Evolutionary conservation across 1,140 invertebrate genomes (phyloP), one percentile per base, ranked within the genome.

Genomic region (Dendrolimus kikuchii): DNA sequence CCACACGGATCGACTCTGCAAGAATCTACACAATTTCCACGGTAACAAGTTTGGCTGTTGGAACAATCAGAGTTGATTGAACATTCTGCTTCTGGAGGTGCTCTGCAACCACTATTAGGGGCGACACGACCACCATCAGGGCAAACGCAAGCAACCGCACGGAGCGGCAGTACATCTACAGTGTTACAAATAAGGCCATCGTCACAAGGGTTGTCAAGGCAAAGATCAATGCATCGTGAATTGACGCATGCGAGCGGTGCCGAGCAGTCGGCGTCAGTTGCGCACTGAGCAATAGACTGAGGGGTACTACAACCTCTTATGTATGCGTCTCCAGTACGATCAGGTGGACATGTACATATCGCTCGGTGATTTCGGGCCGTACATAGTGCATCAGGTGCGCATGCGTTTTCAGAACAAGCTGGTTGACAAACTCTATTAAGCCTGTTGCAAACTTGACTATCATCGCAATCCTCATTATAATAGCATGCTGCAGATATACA

Each of bases 391-490:
- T 90, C 90, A 2, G 90, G 86, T 0, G 93, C 94, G 70, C 95
- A 97, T 1, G 92, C 91, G 37, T 92, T 91, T 2, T 92, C 91
- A 6, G 92, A 91, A 66, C 95, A 97, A 37, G 94, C 95, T 0
- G 92, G 92, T 71, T 94, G 89, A 73, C 96, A 97, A 5, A 95
- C 90, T 61, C 94, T 89, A 71, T 96, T 97, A 4, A 95, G 81
- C 49, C 94, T 88, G 66, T 97, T 95, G 73, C 95, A 97, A 37
- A 93, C 91, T 80, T 97, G 95, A 55, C 95, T 90, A 73, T 94
- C 92, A 5, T 93, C 93, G 68, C 96, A 98, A 62, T 97, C 95
- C 71, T 96, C 94, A 71, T 97, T 95, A 67, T 95, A 95, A 64
- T 94, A 93, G 68, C 96, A 97, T 40, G 93, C 90, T 4, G 93